phyloP scores from a whole-genome alignment of 1,140 invertebrate species.

The Temnothorax curvispinosus region DNA sequence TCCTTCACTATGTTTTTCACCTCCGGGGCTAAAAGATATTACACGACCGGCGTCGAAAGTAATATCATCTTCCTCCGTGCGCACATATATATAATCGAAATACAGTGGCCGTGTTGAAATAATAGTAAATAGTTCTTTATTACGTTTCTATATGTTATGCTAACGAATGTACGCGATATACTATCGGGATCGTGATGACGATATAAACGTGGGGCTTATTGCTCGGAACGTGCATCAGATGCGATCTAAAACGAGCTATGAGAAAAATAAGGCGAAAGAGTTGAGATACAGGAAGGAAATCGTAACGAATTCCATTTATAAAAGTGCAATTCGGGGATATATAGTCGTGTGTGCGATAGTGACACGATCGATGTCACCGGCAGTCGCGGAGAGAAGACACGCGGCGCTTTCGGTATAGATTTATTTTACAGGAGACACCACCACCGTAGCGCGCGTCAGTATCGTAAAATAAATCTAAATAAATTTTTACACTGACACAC shows the following conservation, averaged over 20 bases:
- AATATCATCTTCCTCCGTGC: slow-evolving; percentile 56
- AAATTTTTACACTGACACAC: not conserved
- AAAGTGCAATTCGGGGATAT: slow-evolving; percentile 70
- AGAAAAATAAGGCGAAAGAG: not conserved
- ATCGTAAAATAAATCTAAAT: slow-evolving; percentile 23
- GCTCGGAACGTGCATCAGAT: not conserved
- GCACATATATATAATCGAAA: slow-evolving; percentile 50
- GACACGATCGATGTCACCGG: slow-evolving; percentile 54
- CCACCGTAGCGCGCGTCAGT: not conserved
- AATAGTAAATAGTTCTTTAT: slow-evolving; percentile 47
- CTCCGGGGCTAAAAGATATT: slow-evolving; percentile 79
- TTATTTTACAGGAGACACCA: slow-evolving; percentile 42
- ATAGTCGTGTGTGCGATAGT: slow-evolving; percentile 36
- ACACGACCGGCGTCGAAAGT: slow-evolving; percentile 71
- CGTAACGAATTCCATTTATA: slow-evolving; percentile 73
- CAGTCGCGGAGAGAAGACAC: slow-evolving; percentile 34
- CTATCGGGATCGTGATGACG: not conserved
- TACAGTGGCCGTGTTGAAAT: slow-evolving; percentile 4
- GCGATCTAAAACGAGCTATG: not conserved
- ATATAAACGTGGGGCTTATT: not conserved
- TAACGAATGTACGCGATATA: not conserved
- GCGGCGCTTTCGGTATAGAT: slow-evolving; percentile 38
- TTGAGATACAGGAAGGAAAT: slow-evolving; percentile 23
- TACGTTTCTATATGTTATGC: not conserved
- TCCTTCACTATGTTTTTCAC: slow-evolving; percentile 72